Evolutionary conservation across 2,888 invertebrate species (phyloP).

Genomic region (Zaprionus obscuricornis): DNA sequence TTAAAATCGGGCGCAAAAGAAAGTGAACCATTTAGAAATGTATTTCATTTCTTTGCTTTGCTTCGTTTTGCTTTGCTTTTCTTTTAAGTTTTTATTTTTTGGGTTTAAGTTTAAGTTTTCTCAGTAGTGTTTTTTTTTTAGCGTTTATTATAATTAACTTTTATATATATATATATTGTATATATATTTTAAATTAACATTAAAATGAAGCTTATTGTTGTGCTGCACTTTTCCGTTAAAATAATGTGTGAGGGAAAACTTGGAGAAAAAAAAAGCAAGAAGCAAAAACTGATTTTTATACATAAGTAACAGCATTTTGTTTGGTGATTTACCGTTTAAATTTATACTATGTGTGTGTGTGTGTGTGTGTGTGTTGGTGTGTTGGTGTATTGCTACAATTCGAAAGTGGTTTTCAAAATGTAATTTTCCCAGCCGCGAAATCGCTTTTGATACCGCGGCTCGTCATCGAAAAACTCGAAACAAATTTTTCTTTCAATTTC

Average conservation of each 20-base stretch:
- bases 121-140: not conserved
- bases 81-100: slow-evolving; percentile 6
- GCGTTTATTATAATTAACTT: slow-evolving; percentile 30
- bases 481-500: slow-evolving; percentile 1
- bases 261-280: slow-evolving; percentile 8
- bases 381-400: slow-evolving; percentile 52
- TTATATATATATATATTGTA: slow-evolving; percentile 20
- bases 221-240: not conserved
- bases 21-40: slow-evolving; percentile 71
- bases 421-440: slow-evolving; percentile 37
- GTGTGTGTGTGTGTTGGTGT: slow-evolving; percentile 11
- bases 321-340: slow-evolving; percentile 70
- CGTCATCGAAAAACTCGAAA: no score
- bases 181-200: slow-evolving; percentile 22
- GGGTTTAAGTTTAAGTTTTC: no score
- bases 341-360: slow-evolving; percentile 6
- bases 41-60: slow-evolving; percentile 35
- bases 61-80: not conserved
- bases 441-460: slow-evolving; percentile 24
- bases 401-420: slow-evolving; percentile 65
- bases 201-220: not conserved
- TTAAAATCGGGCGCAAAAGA: slow-evolving; percentile 68
- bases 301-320: slow-evolving; percentile 44
- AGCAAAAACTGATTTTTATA: slow-evolving; percentile 16
- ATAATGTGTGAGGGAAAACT: not conserved